These are phyloP conservation scores for Spilogale gracilis DNA, from an alignment of 2,113 vertebrate species.

Conservation along the genomic window DNA sequence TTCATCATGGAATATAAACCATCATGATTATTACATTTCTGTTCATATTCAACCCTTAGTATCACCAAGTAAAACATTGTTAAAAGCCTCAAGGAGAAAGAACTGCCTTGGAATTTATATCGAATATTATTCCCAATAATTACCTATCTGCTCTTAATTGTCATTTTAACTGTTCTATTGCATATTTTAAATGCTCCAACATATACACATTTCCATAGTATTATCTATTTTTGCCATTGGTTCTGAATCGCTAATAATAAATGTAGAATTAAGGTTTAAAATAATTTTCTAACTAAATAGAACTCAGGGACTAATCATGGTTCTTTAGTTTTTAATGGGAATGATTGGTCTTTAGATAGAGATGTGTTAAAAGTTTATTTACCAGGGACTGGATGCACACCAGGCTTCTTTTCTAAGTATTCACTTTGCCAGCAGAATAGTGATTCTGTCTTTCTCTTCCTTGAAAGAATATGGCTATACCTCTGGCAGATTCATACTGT, in stretches of 20 bases:
- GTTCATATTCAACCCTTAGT: neutral
- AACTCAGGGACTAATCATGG: neutral
- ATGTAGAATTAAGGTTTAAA: slow-evolving; percentile 44
- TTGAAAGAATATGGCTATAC: neutral
- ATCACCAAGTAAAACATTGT: slow-evolving; percentile 31
- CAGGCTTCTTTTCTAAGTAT: slow-evolving; percentile 27
- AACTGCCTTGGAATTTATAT: slow-evolving; percentile 29
- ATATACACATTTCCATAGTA: neutral
- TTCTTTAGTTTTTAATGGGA: slow-evolving; percentile 50
- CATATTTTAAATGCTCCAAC: neutral
- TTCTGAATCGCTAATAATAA: slow-evolving; percentile 48
- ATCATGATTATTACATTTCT: slow-evolving; percentile 58
- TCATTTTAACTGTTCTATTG: neutral
- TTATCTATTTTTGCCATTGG: slow-evolving; percentile 29
- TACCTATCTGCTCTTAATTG: neutral
- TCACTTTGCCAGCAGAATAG: slow-evolving; percentile 54
- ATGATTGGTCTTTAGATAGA: slow-evolving; percentile 17
- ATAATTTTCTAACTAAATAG: slow-evolving; percentile 61
- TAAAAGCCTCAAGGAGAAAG: neutral
- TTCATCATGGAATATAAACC: slow-evolving; percentile 42
- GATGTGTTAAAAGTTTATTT: slow-evolving; percentile 66
- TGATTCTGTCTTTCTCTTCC: slow-evolving; percentile 46
- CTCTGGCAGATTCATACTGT: slow-evolving; percentile 44
- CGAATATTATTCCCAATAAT: slow-evolving; percentile 43
- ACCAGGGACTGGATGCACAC: neutral